Evolutionary conservation across 2,888 invertebrate species (phyloP), one percentile per base, ranked within the genome.

Genomic region (Penaeus monodon): DNA sequence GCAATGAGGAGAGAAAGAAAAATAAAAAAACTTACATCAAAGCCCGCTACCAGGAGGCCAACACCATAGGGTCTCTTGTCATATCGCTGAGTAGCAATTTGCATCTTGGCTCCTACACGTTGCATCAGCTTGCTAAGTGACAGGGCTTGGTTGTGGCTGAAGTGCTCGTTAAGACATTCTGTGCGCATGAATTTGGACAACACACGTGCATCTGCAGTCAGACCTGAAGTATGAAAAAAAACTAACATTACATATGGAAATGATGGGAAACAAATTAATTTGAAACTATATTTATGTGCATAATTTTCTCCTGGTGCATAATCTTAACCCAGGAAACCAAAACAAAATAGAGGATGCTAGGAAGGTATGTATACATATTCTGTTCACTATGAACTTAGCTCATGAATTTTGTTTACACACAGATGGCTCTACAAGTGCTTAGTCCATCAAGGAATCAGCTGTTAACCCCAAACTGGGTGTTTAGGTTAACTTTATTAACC

Each of bases 51-150:
- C 38, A 99, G 93, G n/a, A 99, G 93, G 1, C 99, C 99, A 29
- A 99, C 99, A 70, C 99, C 99, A 91, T 98, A 98, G 0, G 99
- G 99, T 86, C 99, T 94, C 91, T 98, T 95, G 92, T 99, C 99
- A 91, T 99, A 99, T 89, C 98, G 94, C 93, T 99, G 99, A 0
- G 99, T 99, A 2, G 88, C 88, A 33, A 87, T 84, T 93, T 97
- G 99, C 96, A 99, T 97, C 93, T 98, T 98, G 93, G 97, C 97
- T 73, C 98, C 98, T 88, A 99, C 94, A 90, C 95, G 94, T 17
- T 95, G 93, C 85, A 99, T 97, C 33, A 99, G 94, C 80, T 98
- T 94, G 49, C 96, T 95, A 0, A 99, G 95, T 0, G 99, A 98
- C 92, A 99, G 94, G 4, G 96, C 94, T 20, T 96, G 94, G 91